Evolutionary conservation across 2,888 invertebrate species (phyloP).

Genomic region (Ophion ellenae): DNA sequence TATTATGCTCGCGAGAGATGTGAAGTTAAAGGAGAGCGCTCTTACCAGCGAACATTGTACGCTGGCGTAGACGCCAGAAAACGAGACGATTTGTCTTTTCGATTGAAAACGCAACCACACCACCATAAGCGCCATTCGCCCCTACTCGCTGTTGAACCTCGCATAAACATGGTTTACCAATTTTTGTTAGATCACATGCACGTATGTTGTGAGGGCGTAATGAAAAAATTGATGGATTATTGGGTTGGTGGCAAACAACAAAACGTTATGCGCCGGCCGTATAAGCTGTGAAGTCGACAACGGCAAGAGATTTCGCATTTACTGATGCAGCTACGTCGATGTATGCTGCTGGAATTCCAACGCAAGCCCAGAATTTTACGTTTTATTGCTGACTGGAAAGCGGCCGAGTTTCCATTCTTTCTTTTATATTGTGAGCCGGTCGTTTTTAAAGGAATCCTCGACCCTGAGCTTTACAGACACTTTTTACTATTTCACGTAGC

Average conservation of each 20-base stretch:
- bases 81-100: slow-evolving; percentile 51
- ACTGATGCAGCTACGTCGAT: neutral
- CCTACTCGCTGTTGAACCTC: slow-evolving; percentile 30
- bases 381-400: slow-evolving; percentile 59
- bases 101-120: slow-evolving; percentile 31
- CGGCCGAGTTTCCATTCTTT: slow-evolving; percentile 64
- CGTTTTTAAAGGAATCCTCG: slow-evolving; percentile 60
- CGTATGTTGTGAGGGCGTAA: slow-evolving; percentile 52
- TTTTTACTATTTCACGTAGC: slow-evolving; percentile 54
- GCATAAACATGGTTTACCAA: slow-evolving; percentile 53
- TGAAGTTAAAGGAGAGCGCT: slow-evolving; percentile 30
- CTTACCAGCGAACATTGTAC: slow-evolving; percentile 30
- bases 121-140: slow-evolving; percentile 59
- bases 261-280: neutral
- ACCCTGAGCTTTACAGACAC: slow-evolving; percentile 48
- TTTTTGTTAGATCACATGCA: slow-evolving; percentile 65
- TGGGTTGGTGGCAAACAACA: slow-evolving; percentile 31
- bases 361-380: slow-evolving; percentile 56
- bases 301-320: slow-evolving; percentile 17
- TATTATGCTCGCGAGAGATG: slow-evolving; percentile 40
- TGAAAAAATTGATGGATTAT: slow-evolving; percentile 57
- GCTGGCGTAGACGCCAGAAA: neutral
- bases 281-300: slow-evolving; percentile 25
- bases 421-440: slow-evolving; percentile 69
- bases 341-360: slow-evolving; percentile 61